Base-by-base conservation (phyloP, 2,113 vertebrate genomes). In the Paedocypris sp. region DNA sequence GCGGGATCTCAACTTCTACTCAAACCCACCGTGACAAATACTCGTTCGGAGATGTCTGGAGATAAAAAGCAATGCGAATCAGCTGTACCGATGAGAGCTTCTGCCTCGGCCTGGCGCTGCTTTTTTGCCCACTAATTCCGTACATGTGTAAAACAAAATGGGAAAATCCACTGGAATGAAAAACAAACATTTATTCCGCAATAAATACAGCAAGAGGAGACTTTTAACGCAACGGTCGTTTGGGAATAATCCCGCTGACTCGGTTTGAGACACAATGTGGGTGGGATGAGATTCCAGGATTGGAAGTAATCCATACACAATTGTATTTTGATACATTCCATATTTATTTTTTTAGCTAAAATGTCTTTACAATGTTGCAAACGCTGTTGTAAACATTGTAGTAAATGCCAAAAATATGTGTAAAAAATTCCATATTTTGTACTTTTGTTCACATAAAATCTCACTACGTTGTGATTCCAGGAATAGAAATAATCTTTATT, bases 1-100 rank as follows among this genome's bases (percentile, higher is more conserved):
- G 35, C 58, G 59, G 22, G 18, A 45, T 66, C 2, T 36, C 16
- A 39, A 35, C 33, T 50, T 52, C 49, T 20, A 52, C 52, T 25
- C 22, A 57, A 4, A 22, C 62, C 49, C 57, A 66, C 28, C 19
- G 4, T 49, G 35, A 69, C 35, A 57, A 53, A 65, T 31, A 50
- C 20, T 52, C 48, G 22, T 20, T n/a, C 28, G 2, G 6, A 28
- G 48, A 16, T 19, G 49, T 12, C 25, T 46, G 26, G 19, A n/a
- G 52, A 69, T 35, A 45, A 53, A 12, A 36, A 8, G 11, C 35
- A 57, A 50, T 35, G 42, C 47, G 22, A 59, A 64, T 59, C 52
- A 41, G 15, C 23, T 41, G 23, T 39, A 29, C 20, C 32, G 29
- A 25, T 41, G 19, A 61, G 28, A 5, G 52, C 48, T 42, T 61